Evolutionary conservation across 30 jellyfish, hydroid and myxozoan species (phyloP).

Genomic region (Chrysaora quinquecirrha): DNA sequence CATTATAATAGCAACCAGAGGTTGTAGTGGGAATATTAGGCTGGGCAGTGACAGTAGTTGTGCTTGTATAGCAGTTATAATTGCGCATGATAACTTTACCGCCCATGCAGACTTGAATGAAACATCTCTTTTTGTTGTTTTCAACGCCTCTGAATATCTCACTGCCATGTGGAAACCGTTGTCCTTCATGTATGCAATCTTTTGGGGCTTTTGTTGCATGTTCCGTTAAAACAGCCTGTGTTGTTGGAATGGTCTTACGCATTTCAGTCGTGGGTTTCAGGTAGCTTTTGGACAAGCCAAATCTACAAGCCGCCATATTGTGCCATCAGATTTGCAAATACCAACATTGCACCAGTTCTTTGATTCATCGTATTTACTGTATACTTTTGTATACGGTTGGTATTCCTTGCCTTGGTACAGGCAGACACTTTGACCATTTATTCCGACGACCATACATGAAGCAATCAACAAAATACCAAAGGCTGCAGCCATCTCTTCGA

Average conservation of each 20-base stretch:
- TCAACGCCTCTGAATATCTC: constrained; percentile 61
- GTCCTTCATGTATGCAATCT: constrained; percentile 45
- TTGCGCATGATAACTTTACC: constrained; percentile 37
- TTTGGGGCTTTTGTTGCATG: neutral
- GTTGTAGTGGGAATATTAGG: neutral
- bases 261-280: neutral
- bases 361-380: constrained; percentile 19
- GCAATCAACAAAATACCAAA: neutral
- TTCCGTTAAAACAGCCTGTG: neutral
- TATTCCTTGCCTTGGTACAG: constrained; percentile 15
- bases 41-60: neutral
- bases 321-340: constrained; percentile 27
- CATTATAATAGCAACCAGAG: constrained; percentile 21
- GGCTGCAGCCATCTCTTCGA: no score
- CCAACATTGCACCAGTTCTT: constrained; percentile 61
- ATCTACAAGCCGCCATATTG: constrained; percentile 48
- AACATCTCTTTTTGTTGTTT: constrained; percentile 17
- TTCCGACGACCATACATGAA: neutral
- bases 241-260: neutral
- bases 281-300: constrained; percentile 18
- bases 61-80: neutral
- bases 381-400: constrained; percentile 20
- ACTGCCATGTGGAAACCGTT: constrained; percentile 39
- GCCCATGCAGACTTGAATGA: constrained; percentile 19
- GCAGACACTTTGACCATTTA: constrained; percentile 9